Conservation (phyloP, 2,113 vertebrate species). For the Sander vitreus region DNA sequence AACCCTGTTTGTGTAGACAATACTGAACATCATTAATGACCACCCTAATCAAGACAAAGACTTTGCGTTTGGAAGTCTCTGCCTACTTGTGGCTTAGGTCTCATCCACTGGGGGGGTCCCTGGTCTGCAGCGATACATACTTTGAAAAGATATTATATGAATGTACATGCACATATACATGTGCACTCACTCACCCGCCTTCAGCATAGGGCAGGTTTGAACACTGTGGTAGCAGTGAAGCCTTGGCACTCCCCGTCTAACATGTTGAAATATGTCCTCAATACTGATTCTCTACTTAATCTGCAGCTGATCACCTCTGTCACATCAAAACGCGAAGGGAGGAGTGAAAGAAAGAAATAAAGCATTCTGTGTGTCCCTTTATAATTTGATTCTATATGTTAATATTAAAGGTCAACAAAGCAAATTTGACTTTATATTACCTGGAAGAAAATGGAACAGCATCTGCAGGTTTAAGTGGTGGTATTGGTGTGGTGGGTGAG, state of each 20-base stretch:
- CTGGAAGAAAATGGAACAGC: background rate
- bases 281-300: slow-evolving; percentile 67
- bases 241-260: slow-evolving; percentile 71
- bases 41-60: background rate
- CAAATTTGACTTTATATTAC: slow-evolving; percentile 10
- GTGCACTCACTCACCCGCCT: slow-evolving; percentile 39
- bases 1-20: background rate
- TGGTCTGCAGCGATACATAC: slow-evolving; percentile 8
- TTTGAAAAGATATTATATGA: slow-evolving; percentile 26
- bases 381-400: background rate
- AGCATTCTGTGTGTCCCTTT: slow-evolving; percentile 10
- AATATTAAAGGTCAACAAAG: slow-evolving; percentile 7
- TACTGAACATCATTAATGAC: background rate
- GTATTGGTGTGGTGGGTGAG: slow-evolving; percentile 8
- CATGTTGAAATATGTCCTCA: slow-evolving; percentile 82
- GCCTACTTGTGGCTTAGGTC: background rate
- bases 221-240: slow-evolving; percentile 67
- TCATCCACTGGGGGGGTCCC: slow-evolving; percentile 6
- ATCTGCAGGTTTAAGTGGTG: slow-evolving; percentile 9
- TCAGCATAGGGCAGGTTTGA: slow-evolving; percentile 77
- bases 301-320: slow-evolving; percentile 69
- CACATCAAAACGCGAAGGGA: slow-evolving; percentile 54
- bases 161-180: slow-evolving; percentile 35
- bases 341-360: slow-evolving; percentile 21
- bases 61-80: background rate